Conservation (phyloP, 2,113 vertebrate species). For the Gobiocypris rarus region DNA sequence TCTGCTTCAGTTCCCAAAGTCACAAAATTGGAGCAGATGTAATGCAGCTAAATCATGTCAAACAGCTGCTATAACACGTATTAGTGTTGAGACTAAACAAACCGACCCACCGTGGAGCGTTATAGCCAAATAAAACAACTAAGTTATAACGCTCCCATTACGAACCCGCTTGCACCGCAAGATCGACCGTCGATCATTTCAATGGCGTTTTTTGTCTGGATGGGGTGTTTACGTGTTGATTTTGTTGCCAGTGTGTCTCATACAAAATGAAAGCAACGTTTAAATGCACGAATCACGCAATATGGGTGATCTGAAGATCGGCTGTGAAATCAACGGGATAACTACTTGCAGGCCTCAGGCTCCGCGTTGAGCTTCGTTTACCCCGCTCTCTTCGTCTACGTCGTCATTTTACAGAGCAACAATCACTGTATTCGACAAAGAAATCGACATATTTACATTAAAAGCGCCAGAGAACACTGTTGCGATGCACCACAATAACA, state of each 20-base stretch:
- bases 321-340: background rate
- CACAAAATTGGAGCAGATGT: background rate
- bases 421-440: background rate
- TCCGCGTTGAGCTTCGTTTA: background rate
- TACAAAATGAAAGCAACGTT: background rate
- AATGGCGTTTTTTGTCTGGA: background rate
- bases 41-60: background rate
- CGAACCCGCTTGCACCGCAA: background rate
- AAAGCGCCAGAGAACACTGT: background rate
- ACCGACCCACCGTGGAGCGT: background rate
- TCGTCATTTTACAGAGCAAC: background rate
- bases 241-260: background rate
- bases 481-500: constrained; percentile 3
- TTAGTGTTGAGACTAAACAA: background rate
- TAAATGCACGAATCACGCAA: background rate
- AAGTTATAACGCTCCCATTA: background rate
- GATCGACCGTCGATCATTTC: background rate
- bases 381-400: background rate
- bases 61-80: too few relatives aligned
- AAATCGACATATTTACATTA: background rate
- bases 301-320: background rate
- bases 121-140: background rate
- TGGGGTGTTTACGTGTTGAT: too few relatives aligned
- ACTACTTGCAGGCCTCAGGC: background rate
- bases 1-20: background rate